These are phyloP conservation scores for Menura novaehollandiae DNA, from an alignment of 2,113 vertebrate species.

Conservation along the genomic window DNA sequence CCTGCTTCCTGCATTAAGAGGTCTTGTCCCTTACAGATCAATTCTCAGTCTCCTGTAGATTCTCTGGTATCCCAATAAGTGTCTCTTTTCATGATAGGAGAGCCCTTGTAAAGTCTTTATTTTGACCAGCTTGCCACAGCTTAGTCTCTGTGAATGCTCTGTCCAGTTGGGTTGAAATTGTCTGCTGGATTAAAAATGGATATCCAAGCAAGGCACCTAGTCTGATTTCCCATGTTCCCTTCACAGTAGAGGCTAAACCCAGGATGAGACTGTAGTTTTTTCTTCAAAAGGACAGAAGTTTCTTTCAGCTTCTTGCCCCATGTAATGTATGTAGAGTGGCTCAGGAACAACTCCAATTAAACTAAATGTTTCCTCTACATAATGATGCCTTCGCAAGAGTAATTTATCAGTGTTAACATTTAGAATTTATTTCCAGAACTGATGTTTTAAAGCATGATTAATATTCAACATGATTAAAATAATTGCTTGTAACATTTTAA, in stretches of 20 bases:
- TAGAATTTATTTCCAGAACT: slow-evolving; percentile 40
- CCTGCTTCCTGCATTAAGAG: neutral
- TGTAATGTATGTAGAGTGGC: neutral
- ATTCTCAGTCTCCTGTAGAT: neutral
- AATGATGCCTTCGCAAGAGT: neutral
- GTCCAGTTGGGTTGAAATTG: neutral
- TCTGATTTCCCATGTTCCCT: neutral
- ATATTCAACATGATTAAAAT: slow-evolving; percentile 39
- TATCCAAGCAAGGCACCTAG: neutral
- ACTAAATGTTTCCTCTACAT: slow-evolving; percentile 30
- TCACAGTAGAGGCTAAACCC: neutral
- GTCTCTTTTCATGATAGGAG: neutral
- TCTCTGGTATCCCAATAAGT: neutral
- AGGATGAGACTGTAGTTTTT: neutral
- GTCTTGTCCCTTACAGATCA: accelerated
- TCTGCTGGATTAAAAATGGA: neutral
- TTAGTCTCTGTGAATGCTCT: neutral
- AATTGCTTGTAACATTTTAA: slow-evolving; percentile 41
- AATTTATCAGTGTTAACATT: slow-evolving; percentile 46
- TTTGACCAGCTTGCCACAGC: neutral
- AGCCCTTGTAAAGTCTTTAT: neutral
- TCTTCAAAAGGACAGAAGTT: neutral
- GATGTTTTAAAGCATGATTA: slow-evolving; percentile 29
- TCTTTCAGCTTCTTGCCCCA: neutral
- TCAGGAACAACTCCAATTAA: slow-evolving; percentile 12